These are phyloP conservation scores for Rostratula benghalensis DNA, from an alignment of 2,113 vertebrate species.

Conservation along the genomic window DNA sequence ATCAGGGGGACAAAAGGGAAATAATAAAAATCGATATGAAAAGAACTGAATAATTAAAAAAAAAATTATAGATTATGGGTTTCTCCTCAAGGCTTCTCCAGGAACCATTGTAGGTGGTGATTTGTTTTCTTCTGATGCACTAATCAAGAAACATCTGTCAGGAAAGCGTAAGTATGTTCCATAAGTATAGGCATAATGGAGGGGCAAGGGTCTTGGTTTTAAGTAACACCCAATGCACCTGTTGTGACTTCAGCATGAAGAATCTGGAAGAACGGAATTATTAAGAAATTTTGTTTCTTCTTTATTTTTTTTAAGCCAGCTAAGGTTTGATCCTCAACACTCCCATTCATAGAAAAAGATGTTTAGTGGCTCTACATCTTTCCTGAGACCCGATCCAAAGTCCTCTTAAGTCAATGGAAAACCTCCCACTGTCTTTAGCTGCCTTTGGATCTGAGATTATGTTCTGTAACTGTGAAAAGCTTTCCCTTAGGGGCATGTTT, in stretches of 20 bases:
- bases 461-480: not conserved
- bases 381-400: not conserved
- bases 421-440: not conserved
- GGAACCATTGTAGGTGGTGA: constrained; percentile 59
- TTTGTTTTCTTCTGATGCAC: constrained; percentile 63
- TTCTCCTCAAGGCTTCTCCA: constrained; percentile 63
- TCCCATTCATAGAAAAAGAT: not conserved
- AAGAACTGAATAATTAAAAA: not conserved
- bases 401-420: not conserved
- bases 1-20: not conserved
- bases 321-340: not conserved
- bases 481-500: not conserved
- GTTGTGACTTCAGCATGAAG: not conserved
- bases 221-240: not conserved
- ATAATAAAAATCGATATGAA: constrained; percentile 4
- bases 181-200: constrained; percentile 6
- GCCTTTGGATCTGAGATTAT: not conserved
- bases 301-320: not conserved
- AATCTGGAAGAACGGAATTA: not conserved
- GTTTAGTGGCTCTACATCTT: not conserved
- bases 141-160: constrained; percentile 64
- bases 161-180: constrained; percentile 64
- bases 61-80: constrained; percentile 6
- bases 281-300: not conserved
- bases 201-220: not conserved